A percentile compares a stretch with the other conserved stretches of the same genome.
Evolutionary conservation across 2,888 invertebrate species (phyloP).

Genomic region (Leptinotarsa haldemani): DNA sequence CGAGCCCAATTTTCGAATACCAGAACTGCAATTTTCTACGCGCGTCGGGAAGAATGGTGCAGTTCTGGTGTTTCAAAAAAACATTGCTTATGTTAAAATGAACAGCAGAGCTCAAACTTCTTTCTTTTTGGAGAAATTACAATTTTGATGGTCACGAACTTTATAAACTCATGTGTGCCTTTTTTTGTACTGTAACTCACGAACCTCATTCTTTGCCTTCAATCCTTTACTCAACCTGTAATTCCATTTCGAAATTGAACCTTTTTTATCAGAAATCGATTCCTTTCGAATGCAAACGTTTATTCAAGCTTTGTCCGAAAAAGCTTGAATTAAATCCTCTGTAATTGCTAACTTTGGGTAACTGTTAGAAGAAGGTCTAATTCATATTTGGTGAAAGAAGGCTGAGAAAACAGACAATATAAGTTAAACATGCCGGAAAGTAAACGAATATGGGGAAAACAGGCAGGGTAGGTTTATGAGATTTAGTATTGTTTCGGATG

Average conservation of each 20-base stretch:
- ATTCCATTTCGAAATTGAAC: too few relatives aligned
- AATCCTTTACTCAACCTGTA: not conserved
- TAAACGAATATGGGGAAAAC: conserved; percentile 27
- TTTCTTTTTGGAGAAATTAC: too few relatives aligned
- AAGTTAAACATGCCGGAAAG: conserved; percentile 38
- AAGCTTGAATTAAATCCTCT: conserved; percentile 28
- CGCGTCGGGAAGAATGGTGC: too few relatives aligned
- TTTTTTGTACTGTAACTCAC: too few relatives aligned
- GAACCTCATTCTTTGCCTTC: too few relatives aligned
- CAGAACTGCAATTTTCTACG: too few relatives aligned
- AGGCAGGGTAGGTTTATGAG: conserved; percentile 33
- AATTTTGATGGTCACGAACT: too few relatives aligned
- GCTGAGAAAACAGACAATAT: conserved; percentile 36
- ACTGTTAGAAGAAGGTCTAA: conserved; percentile 24
- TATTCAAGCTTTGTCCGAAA: not conserved
- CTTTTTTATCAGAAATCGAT: not conserved
- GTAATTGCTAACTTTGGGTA: conserved; percentile 20
- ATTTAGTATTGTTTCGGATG: conserved; percentile 36
- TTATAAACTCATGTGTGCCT: too few relatives aligned
- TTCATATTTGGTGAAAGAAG: conserved; percentile 30
- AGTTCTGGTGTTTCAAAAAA: too few relatives aligned
- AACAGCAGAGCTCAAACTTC: too few relatives aligned
- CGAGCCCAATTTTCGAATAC: too few relatives aligned
- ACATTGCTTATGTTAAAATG: too few relatives aligned
- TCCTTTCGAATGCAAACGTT: not conserved